phyloP scores from a whole-genome alignment of 2,113 vertebrate genomes.

The Dendropsophus ebraccatus region DNA sequence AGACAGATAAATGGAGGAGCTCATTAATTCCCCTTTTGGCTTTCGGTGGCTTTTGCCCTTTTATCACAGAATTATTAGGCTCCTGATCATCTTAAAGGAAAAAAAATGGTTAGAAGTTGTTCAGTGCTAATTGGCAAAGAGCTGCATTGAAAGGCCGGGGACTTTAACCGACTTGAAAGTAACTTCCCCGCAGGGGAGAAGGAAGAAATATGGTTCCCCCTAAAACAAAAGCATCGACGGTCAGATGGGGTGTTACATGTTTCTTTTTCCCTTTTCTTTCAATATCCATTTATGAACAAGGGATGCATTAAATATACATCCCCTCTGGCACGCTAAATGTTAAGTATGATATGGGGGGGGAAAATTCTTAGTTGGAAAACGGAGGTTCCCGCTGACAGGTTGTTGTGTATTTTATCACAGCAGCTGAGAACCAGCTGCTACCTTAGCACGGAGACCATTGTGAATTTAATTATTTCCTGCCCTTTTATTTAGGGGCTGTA shows the following conservation, averaged over 20 bases:
- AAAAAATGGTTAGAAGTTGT: constrained; percentile 79
- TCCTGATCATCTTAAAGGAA: constrained; percentile 84
- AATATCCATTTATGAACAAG: neutral
- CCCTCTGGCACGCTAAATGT: constrained; percentile 23
- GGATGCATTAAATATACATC: constrained; percentile 33
- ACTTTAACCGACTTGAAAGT: constrained; percentile 86
- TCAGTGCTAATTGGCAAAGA: constrained; percentile 86
- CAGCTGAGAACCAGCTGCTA: constrained; percentile 59
- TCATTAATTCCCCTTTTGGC: constrained; percentile 84
- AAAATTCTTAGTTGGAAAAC: constrained; percentile 53
- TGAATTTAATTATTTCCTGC: constrained; percentile 59
- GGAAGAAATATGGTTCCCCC: constrained; percentile 71
- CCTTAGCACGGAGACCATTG: constrained; percentile 56
- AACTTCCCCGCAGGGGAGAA: constrained; percentile 78
- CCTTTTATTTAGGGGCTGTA: constrained; percentile 47
- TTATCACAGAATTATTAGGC: constrained; percentile 87
- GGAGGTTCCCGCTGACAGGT: constrained; percentile 57
- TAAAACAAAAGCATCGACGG: constrained; percentile 73
- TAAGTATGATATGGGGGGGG: constrained; percentile 23
- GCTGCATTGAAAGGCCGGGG: constrained; percentile 80
- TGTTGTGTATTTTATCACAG: constrained; percentile 58
- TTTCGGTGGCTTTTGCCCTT: constrained; percentile 85
- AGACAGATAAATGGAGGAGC: constrained; percentile 85
- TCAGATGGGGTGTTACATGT: constrained; percentile 10
- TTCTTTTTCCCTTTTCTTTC: constrained; percentile 11